Base-by-base conservation (phyloP, 1,140 invertebrate genomes). In the Vanessa tameamea region DNA sequence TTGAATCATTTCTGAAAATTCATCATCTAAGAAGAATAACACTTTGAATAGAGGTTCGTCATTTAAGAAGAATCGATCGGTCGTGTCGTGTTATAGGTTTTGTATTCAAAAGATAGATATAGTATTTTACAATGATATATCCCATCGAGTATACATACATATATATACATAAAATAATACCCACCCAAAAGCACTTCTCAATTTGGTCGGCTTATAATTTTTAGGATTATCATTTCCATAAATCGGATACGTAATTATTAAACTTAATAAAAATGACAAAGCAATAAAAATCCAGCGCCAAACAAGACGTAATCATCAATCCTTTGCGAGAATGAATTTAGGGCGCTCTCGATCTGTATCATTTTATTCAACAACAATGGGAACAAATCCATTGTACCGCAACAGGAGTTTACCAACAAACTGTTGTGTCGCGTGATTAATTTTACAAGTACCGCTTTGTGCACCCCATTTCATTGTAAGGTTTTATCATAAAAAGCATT, bases 381-480 rank as follows among this genome's bases (percentile, higher is more conserved):
- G 47, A 47, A 85, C 86, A 87, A 83, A 78, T 72, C 53, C 72
- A 81, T 84, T 86, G 83, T 87, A 59, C 79, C 69, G 37, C 73
- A 74, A 78, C 72, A 75, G 73, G 76, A 87, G 84, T 88, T 87
- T 89, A 85, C 86, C 83, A 89, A 87, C 86, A 88, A 77, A 83
- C 80, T 79, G 81, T 78, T 84, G 78, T 80, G 73, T 31, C 75
- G 78, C 82, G 81, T 87, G 84, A 89, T 88, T 89, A 89, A 87
- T 87, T 83, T 79, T 75, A 77, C 75, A 80, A 82, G 82, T 81
- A 78, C 73, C 69, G 72, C 82, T 61, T 82, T 81, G 74, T 77
- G 78, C 78, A 78, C 81, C 82, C 78, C 47, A 61, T 61, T 61
- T 63, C 47, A 59, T 69, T 69, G 67, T 69, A n/a, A 47, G 37